Percentiles rank a stretch among this genome's conserved stretches.
phyloP scores from a whole-genome alignment of 2,113 vertebrate species.

The Ibidorhyncha struthersii region DNA sequence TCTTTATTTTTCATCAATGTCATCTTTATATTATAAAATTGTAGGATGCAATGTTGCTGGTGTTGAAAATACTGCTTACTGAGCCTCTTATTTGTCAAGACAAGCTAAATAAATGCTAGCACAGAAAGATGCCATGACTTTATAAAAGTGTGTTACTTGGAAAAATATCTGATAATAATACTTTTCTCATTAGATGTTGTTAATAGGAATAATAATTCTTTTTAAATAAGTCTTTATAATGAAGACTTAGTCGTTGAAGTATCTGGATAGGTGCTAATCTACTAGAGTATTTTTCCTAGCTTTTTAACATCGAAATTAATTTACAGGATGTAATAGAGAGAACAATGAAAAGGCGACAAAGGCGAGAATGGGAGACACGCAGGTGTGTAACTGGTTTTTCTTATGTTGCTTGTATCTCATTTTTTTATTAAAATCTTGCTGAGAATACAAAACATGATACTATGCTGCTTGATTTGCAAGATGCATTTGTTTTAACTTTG shows the following conservation, averaged over 20 bases:
- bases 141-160: neutral
- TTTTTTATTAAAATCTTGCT: neutral
- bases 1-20: neutral
- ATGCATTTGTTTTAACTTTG: neutral
- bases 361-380: constrained; percentile 89
- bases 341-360: constrained; percentile 84
- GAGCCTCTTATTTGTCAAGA: neutral
- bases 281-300: neutral
- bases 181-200: neutral
- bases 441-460: neutral
- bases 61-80: neutral
- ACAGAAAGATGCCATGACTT: neutral
- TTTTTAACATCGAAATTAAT: neutral
- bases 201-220: neutral
- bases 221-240: neutral
- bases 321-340: constrained; percentile 85
- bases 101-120: neutral
- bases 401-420: neutral
- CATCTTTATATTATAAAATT: neutral
- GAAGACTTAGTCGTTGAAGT: neutral
- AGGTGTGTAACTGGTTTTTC: constrained; percentile 74
- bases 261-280: neutral
- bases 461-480: neutral
- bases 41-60: neutral
- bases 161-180: neutral